Evolutionary conservation across 1,140 invertebrate genomes (phyloP).

Genomic region (Penaeus japonicus): DNA sequence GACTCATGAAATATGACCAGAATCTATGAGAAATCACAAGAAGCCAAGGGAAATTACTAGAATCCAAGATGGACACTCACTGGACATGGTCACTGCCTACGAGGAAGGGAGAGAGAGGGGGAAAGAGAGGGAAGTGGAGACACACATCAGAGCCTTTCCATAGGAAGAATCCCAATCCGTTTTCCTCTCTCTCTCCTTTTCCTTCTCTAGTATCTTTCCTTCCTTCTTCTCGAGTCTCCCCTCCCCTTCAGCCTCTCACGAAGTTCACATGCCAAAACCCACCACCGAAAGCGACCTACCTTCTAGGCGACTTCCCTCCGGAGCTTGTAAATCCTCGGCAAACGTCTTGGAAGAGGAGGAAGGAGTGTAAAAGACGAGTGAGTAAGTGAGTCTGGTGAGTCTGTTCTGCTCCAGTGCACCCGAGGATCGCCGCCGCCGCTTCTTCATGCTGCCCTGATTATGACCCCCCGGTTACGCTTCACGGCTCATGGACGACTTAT

Average conservation of each 20-base stretch:
- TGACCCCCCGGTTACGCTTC: slow-evolving; percentile 59
- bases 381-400: background rate
- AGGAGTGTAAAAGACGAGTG: slow-evolving; percentile 8
- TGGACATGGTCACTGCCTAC: slow-evolving; percentile 51
- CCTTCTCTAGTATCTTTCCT: too few relatives aligned
- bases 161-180: too few relatives aligned
- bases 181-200: too few relatives aligned
- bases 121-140: background rate
- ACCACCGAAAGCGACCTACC: background rate
- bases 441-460: slow-evolving; percentile 55
- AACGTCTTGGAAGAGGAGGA: slow-evolving; percentile 17
- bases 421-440: slow-evolving; percentile 48
- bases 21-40: too few relatives aligned
- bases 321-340: background rate
- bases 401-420: slow-evolving; percentile 58
- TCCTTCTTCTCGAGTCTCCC: background rate
- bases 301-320: background rate
- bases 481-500: slow-evolving; percentile 57
- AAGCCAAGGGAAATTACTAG: background rate
- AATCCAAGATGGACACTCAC: slow-evolving; percentile 47
- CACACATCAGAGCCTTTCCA: slow-evolving; percentile 16
- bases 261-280: background rate
- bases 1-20: too few relatives aligned
- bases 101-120: background rate
- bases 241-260: background rate